A percentile compares a stretch with the other conserved stretches of the same genome.
Conservation (phyloP, 2,888 invertebrate genomes). For the Agriopis aurantiaria region DNA sequence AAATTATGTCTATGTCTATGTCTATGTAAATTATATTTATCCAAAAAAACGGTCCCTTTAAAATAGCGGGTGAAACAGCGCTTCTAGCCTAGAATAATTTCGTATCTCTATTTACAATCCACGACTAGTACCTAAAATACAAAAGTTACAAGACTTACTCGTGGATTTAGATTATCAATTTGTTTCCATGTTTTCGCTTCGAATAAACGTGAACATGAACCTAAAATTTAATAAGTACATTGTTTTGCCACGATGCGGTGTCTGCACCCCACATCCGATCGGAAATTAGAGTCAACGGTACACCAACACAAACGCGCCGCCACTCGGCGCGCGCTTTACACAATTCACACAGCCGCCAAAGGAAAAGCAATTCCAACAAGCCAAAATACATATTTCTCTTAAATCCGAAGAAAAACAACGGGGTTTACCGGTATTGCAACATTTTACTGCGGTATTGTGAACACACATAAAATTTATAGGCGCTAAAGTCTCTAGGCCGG, state of each 20-base stretch:
- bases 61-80: too few species aligned
- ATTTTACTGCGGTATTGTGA: slow-evolving; percentile 78
- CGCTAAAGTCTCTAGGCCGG: slow-evolving; percentile 76
- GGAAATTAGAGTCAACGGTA: slow-evolving; percentile 69
- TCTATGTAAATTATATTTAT: too few species aligned
- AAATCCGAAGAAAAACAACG: slow-evolving; percentile 71
- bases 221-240: slow-evolving; percentile 8
- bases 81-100: too few species aligned
- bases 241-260: slow-evolving; percentile 26
- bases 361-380: slow-evolving; percentile 56
- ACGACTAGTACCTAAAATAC: too few species aligned
- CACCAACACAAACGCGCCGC: slow-evolving; percentile 40
- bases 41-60: too few species aligned
- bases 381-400: slow-evolving; percentile 62
- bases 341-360: slow-evolving; percentile 42
- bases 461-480: slow-evolving; percentile 80
- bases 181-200: background rate
- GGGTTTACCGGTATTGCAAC: slow-evolving; percentile 79
- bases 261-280: slow-evolving; percentile 61
- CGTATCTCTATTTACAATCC: too few species aligned
- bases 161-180: background rate
- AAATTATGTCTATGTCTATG: too few species aligned
- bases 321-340: slow-evolving; percentile 33
- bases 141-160: too few species aligned
- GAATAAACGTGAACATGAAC: background rate